Base-by-base conservation (phyloP, 92 coral and sea anemone genomes). In the Palythoa grandis region DNA sequence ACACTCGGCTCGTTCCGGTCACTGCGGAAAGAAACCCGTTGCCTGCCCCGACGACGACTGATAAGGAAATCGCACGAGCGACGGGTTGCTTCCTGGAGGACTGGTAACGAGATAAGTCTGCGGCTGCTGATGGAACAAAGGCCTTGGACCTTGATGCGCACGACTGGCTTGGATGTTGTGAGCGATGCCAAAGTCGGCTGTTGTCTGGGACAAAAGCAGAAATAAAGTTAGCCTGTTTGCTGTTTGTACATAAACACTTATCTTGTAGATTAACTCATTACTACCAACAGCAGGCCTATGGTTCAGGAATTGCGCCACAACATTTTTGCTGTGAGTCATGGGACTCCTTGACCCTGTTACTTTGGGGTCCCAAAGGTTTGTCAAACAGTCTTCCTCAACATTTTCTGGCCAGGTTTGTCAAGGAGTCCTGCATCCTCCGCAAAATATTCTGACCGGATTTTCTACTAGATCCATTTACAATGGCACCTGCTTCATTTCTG, bases 61-160 rank as follows among this genome's bases (percentile, higher is more conserved):
- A 65, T 80, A 80, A 48, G 85, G 85, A 47, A 80, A 80, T 17
- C 85, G 85, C 8, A 80, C 85, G 43, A 80, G 85, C 7, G 85
- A 80, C 9, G 85, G 85, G 74, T 80, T 80, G 63, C 58, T 48
- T 52, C 85, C 85, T 9, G 85, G 85, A 80, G 74, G 85, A 43
- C 85, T 80, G 74, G 85, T 80, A 52, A 80, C 37, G 85, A 80
- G 85, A 24, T 65, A 80, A 4, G 85, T 74, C 20, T 80, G 84
- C 19, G 69, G 74, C 4, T 54, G 43, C 72, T 78, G 72, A 20
- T 29, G 61, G 19, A 5, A 69, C 39, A 80, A 38, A 14, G 85
- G 85, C 65, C 85, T 48, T 23, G 73, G 47, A 10, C 43, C 52
- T 37, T 78, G 83, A 25, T 60, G 83, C 4, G 48, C 74, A 24